Conservation (phyloP, 2,888 invertebrate species). For the Ryuthela nishihirai region DNA sequence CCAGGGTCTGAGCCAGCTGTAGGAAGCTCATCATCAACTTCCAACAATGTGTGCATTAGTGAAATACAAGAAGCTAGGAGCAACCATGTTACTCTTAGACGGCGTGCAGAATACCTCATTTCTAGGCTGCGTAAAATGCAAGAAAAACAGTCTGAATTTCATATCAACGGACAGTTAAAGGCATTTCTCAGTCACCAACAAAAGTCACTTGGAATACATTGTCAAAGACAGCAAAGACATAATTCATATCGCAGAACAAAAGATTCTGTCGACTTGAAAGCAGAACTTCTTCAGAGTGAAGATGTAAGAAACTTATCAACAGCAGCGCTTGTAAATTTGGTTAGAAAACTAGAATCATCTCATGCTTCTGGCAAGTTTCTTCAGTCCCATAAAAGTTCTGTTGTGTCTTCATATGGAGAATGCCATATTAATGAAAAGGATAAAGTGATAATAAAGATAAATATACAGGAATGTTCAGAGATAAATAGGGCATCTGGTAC, state of each 20-base stretch:
- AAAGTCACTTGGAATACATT: conserved; percentile 43
- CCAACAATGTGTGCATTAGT: neutral
- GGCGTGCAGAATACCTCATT: conserved; percentile 67
- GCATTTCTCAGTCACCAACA: conserved; percentile 73
- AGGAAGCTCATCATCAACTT: neutral
- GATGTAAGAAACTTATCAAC: conserved; percentile 53
- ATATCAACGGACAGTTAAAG: conserved; percentile 71
- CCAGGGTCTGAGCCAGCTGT: neutral
- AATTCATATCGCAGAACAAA: neutral
- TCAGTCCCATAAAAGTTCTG: neutral
- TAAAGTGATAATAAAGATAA: neutral
- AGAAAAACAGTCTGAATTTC: conserved; percentile 68
- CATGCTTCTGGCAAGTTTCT: conserved; percentile 44
- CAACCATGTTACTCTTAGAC: conserved; percentile 61
- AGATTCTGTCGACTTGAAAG: conserved; percentile 39
- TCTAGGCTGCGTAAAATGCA: conserved; percentile 72
- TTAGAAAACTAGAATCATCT: conserved; percentile 57
- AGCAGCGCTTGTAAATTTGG: conserved; percentile 59
- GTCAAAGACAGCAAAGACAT: conserved; percentile 37
- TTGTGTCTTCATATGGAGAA: neutral
- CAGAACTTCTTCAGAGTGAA: conserved; percentile 48
- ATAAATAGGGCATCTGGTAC: conserved; percentile 58
- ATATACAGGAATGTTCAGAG: conserved; percentile 12
- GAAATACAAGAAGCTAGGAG: conserved; percentile 16
- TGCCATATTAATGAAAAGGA: no score